Evolutionary conservation across 2,888 invertebrate species (phyloP).

Genomic region (Euphydryas editha): DNA sequence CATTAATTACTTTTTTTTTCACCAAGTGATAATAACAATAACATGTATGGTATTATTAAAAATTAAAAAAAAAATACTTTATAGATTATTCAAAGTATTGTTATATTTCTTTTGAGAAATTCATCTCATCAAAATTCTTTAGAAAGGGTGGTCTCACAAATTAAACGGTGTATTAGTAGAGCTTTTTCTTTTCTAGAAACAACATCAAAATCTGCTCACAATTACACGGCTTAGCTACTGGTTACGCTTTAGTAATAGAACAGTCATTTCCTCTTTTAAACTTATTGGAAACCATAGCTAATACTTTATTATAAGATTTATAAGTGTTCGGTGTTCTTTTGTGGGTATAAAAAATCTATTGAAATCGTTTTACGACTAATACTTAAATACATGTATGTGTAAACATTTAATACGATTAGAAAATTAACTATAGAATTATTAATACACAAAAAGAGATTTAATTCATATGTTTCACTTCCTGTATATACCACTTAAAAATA

Average conservation of each 20-base stretch:
- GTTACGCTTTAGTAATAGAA: conserved; percentile 58
- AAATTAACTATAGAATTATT: neutral
- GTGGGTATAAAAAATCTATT: neutral
- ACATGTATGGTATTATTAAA: no score
- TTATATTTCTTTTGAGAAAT: conserved; percentile 18
- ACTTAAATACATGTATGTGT: neutral
- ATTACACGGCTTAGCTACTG: conserved; percentile 57
- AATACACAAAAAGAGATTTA: no score
- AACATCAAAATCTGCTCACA: conserved; percentile 62
- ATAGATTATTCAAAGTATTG: neutral
- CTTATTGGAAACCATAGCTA: conserved; percentile 30
- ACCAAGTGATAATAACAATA: no score
- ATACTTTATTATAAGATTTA: conserved; percentile 26
- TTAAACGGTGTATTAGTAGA: conserved; percentile 41
- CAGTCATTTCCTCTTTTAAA: conserved; percentile 67
- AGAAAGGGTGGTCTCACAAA: conserved; percentile 45
- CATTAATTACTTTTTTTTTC: no score
- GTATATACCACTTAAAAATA: no score
- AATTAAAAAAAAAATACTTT: neutral
- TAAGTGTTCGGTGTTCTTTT: conserved; percentile 14
- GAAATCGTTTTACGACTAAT: no score
- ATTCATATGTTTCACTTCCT: no score
- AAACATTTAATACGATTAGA: conserved; percentile 1
- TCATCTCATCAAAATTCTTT: conserved; percentile 32
- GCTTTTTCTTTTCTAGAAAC: conserved; percentile 51